These are phyloP conservation scores for Brachymystax lenok DNA, from an alignment of 2,797 vertebrate genomes.

Conservation along the genomic window DNA sequence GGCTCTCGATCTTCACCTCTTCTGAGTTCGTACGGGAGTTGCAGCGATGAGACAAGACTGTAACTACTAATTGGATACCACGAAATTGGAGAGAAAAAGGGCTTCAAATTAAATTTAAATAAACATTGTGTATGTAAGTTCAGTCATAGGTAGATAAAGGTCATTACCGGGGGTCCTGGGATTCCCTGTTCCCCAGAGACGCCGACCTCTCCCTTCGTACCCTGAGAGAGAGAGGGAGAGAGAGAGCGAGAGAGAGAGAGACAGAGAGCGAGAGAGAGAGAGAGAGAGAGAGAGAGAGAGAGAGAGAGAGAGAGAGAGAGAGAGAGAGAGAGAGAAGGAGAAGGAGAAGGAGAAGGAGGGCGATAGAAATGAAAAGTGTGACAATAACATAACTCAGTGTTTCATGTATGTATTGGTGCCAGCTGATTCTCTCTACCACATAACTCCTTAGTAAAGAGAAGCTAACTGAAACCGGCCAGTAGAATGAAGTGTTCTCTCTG, in stretches of 20 bases:
- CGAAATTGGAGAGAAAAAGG: no score
- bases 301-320: no score
- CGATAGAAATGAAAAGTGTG: background rate
- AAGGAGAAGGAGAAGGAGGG: no score
- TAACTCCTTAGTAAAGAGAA: background rate
- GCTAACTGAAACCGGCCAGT: background rate
- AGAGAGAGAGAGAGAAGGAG: no score
- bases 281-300: no score
- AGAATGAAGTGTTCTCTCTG: background rate
- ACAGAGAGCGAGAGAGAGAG: no score
- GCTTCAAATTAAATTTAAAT: no score
- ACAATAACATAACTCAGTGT: background rate
- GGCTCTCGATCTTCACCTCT: no score
- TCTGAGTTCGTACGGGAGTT: no score
- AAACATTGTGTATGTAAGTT: background rate
- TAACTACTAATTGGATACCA: no score
- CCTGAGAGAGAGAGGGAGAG: slow-evolving; percentile 70
- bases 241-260: background rate
- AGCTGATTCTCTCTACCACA: background rate
- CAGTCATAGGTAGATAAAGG: background rate
- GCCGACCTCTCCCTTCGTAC: slow-evolving; percentile 86
- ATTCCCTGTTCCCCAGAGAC: slow-evolving; percentile 95
- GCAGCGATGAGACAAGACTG: no score
- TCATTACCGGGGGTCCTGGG: slow-evolving; percentile 89
- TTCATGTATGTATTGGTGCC: background rate